These are phyloP conservation scores for Epinephelus cyanopodus DNA, from an alignment of 2,113 vertebrate genomes.

Conservation along the genomic window DNA sequence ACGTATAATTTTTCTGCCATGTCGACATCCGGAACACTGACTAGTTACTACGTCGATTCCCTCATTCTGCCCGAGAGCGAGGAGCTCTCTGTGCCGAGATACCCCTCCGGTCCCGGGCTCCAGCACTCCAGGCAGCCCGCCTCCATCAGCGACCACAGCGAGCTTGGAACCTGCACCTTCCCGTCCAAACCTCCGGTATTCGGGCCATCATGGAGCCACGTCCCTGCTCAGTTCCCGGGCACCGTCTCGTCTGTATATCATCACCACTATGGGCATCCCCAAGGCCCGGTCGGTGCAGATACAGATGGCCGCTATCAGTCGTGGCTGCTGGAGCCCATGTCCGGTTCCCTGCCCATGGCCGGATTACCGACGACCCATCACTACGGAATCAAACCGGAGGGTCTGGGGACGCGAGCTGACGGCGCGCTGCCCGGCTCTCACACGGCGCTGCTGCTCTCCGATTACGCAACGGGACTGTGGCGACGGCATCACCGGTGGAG, in stretches of 20 bases:
- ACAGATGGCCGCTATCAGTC: conserved; percentile 95
- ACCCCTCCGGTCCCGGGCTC: conserved; percentile 86
- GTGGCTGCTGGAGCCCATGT: conserved; percentile 93
- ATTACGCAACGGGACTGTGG: conserved; percentile 90
- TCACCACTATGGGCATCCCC: conserved; percentile 92
- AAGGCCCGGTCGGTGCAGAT: conserved; percentile 87
- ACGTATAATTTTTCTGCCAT: conserved; percentile 82
- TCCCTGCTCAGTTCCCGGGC: conserved; percentile 89
- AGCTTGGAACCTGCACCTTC: conserved; percentile 93
- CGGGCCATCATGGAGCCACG: conserved; percentile 92
- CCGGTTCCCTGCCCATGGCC: conserved; percentile 92
- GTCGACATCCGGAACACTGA: conserved; percentile 95
- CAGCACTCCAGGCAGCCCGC: conserved; percentile 86
- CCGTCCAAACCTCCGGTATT: conserved; percentile 92
- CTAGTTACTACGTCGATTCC: conserved; percentile 97
- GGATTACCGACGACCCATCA: conserved; percentile 92
- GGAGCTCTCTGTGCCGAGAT: conserved; percentile 90
- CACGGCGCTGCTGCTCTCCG: conserved; percentile 91
- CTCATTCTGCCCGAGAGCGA: conserved; percentile 93
- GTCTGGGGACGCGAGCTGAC: conserved; percentile 87
- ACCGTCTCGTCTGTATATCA: conserved; percentile 89
- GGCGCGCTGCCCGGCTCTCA: conserved; percentile 91
- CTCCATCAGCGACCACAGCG: conserved; percentile 89
- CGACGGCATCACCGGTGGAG: conserved; percentile 89
- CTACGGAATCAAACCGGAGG: conserved; percentile 95